A percentile compares a stretch with the other conserved stretches of the same genome.
Evolutionary conservation across 2,113 vertebrate species (phyloP).

Genomic region (Hassar affinis): DNA sequence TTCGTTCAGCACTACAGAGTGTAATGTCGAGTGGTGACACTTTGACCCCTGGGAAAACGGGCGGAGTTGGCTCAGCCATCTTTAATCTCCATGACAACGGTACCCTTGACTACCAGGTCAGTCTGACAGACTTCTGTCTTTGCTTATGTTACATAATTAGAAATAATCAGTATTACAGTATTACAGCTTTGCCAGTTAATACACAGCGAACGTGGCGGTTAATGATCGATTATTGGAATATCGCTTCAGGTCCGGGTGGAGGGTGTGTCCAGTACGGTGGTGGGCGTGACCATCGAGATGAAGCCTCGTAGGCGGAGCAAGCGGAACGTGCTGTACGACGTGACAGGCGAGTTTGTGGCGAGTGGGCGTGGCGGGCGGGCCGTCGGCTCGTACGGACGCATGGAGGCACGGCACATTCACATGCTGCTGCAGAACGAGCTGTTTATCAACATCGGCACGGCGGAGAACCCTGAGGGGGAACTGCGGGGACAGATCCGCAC

Average conservation of each 20-base stretch:
- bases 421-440: constrained; percentile 97
- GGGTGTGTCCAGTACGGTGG: constrained; percentile 79
- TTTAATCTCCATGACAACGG: constrained; percentile 86
- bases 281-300: constrained; percentile 85
- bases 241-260: constrained; percentile 83
- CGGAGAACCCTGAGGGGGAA: constrained; percentile 85
- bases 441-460: constrained; percentile 91
- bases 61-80: constrained; percentile 86
- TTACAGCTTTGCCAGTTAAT: background rate
- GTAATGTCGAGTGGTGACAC: constrained; percentile 89
- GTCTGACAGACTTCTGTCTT: background rate
- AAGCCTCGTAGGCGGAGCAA: constrained; percentile 88
- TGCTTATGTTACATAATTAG: background rate
- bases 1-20: constrained; percentile 82
- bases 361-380: constrained; percentile 68
- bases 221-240: background rate
- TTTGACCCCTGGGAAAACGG: constrained; percentile 82
- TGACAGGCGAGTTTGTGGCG: constrained; percentile 72
- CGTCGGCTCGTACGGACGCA: constrained; percentile 74
- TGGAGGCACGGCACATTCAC: constrained; percentile 86
- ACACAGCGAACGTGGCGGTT: background rate
- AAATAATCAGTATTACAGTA: background rate
- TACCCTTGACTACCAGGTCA: constrained; percentile 82
- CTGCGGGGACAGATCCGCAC: constrained; percentile 87
- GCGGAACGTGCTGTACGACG: constrained; percentile 82